Conservation (phyloP, 2,113 vertebrate genomes). For the Tyto alba region DNA sequence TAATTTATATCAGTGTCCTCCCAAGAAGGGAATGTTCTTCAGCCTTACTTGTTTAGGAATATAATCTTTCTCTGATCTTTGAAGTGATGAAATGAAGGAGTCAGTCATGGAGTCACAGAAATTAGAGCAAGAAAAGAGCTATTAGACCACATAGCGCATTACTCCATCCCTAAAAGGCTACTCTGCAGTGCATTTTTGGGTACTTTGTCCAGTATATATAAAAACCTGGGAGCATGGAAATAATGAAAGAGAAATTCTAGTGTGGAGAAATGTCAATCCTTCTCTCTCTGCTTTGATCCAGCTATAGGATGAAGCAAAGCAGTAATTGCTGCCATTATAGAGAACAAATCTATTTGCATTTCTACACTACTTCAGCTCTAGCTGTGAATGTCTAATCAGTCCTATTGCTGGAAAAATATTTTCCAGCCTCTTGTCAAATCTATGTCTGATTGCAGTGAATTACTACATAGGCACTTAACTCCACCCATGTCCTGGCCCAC, state of each 20-base stretch:
- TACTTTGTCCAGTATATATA: neutral
- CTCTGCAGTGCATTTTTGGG: neutral
- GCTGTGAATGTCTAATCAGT: constrained; percentile 52
- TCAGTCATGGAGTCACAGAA: neutral
- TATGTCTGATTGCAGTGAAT: neutral
- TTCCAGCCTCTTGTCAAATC: constrained; percentile 24
- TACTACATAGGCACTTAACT: neutral
- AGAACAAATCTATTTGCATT: constrained; percentile 55
- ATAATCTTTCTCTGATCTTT: neutral
- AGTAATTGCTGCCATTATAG: constrained; percentile 52
- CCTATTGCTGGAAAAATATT: constrained; percentile 39
- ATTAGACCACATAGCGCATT: neutral
- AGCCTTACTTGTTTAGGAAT: neutral
- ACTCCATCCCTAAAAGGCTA: neutral
- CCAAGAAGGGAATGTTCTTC: neutral
- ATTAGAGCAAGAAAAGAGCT: constrained; percentile 8
- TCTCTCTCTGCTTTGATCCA: constrained; percentile 39
- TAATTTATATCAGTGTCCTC: neutral
- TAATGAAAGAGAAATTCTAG: neutral
- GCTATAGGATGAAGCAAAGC: constrained; percentile 30
- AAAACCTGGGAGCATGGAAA: neutral
- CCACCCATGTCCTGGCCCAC: neutral
- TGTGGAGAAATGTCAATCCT: neutral
- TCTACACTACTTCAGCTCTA: constrained; percentile 27
- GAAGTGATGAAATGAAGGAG: neutral